Conservation (phyloP, 2,888 invertebrate species). For the Caenorhabditis wallacei region DNA sequence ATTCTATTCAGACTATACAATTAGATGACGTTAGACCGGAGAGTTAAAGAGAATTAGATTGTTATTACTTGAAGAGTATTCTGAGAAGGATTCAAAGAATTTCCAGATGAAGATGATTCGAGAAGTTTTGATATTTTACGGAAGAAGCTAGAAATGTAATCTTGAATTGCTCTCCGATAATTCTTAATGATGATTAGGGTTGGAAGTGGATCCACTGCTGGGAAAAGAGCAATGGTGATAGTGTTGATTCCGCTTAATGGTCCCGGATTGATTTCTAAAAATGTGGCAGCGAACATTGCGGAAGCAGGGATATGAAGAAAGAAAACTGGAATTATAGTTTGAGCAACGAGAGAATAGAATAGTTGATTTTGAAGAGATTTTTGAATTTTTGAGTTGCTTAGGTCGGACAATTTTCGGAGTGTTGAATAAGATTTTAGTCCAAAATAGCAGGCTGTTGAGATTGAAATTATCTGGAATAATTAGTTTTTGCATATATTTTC, state of each 20-base stretch:
- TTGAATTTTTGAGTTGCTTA: not conserved
- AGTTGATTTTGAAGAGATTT: constrained; percentile 39
- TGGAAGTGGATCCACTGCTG: constrained; percentile 48
- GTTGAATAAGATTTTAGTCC: constrained; percentile 34
- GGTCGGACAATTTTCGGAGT: not conserved
- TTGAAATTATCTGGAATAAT: constrained; percentile 13
- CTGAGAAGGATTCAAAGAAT: too few species aligned
- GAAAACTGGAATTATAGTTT: constrained; percentile 43
- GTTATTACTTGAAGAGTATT: too few species aligned
- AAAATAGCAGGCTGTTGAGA: constrained; percentile 13
- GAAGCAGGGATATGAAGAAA: constrained; percentile 41
- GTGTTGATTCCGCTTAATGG: constrained; percentile 22
- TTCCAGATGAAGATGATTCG: too few species aligned
- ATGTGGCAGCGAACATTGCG: constrained; percentile 23
- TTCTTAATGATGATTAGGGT: constrained; percentile 41
- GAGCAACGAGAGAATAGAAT: constrained; percentile 31
- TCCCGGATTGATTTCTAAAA: constrained; percentile 33
- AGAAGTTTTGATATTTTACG: not conserved
- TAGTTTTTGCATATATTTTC: not conserved
- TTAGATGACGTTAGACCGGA: too few species aligned
- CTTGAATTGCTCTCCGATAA: constrained; percentile 27
- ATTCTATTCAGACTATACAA: not conserved
- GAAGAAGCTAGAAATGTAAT: not conserved
- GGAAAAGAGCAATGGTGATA: constrained; percentile 40
- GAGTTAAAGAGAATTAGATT: too few species aligned